phyloP scores from a whole-genome alignment of 2,797 vertebrate species.

The Cryptoprocta ferox region DNA sequence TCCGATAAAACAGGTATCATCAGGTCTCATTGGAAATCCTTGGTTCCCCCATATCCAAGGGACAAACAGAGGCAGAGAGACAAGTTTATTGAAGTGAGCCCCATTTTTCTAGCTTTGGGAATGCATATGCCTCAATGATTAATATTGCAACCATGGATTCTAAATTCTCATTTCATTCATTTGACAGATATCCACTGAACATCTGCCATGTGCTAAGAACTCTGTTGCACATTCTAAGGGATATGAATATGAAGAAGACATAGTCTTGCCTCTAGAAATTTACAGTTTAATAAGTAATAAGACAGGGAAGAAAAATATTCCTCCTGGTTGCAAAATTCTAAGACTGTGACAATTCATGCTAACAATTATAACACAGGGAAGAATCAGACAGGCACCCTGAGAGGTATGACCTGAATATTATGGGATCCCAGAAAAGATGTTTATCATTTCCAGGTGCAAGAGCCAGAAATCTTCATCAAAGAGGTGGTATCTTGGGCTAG shows the following conservation, averaged over 20 bases:
- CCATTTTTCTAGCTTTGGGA: neutral
- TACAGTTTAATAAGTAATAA: conserved; percentile 60
- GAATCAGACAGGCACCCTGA: neutral
- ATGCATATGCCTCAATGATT: neutral
- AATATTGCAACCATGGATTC: neutral
- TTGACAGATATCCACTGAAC: conserved; percentile 35
- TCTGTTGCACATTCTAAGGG: neutral
- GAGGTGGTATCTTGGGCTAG: neutral
- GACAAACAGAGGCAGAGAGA: neutral
- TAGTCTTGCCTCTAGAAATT: conserved; percentile 39
- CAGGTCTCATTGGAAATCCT: neutral
- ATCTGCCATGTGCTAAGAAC: conserved; percentile 21
- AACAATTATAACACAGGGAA: neutral
- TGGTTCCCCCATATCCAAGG: neutral
- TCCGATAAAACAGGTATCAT: conserved; percentile 6
- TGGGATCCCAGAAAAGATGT: neutral
- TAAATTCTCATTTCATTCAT: conserved; percentile 35
- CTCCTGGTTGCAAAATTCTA: conserved; percentile 41
- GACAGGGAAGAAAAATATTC: conserved; percentile 15
- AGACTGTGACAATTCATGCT: neutral
- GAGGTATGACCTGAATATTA: neutral
- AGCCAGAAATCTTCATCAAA: conserved; percentile 19
- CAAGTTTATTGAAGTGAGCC: neutral
- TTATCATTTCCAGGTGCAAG: neutral
- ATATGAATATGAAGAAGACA: conserved; percentile 29